phyloP scores from a whole-genome alignment of 2,797 vertebrate genomes.

The Cichlasoma orientale region DNA sequence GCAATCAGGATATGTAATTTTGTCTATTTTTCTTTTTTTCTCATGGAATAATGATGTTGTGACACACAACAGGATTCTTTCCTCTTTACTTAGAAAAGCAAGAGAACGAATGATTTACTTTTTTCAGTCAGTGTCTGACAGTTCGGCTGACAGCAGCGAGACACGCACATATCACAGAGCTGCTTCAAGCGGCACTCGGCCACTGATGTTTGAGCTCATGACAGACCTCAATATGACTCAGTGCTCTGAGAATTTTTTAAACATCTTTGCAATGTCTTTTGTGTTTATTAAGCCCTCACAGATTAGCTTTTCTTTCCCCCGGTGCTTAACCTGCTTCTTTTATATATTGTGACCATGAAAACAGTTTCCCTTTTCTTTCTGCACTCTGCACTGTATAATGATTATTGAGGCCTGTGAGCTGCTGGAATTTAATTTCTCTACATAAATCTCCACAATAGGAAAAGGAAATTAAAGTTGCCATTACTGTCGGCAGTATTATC shows the following conservation, averaged over 20 bases:
- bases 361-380: constrained; percentile 54
- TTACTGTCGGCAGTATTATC: constrained; percentile 83
- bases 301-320: constrained; percentile 51
- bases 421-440: constrained; percentile 83
- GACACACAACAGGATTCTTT: not conserved
- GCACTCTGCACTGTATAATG: constrained; percentile 57
- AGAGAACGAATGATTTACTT: not conserved
- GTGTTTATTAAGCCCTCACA: constrained; percentile 64
- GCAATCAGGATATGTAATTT: not conserved
- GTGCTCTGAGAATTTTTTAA: constrained; percentile 39
- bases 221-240: constrained; percentile 40
- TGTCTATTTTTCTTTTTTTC: not conserved
- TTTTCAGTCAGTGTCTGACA: not conserved
- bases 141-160: not conserved
- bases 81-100: not conserved
- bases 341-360: constrained; percentile 74
- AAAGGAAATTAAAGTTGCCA: constrained; percentile 87
- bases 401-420: constrained; percentile 78
- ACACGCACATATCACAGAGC: not conserved
- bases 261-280: constrained; percentile 64
- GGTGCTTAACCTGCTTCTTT: constrained; percentile 69
- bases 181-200: not conserved
- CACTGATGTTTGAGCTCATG: constrained; percentile 25
- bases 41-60: not conserved
- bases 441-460: constrained; percentile 84